A percentile compares a stretch with the other conserved stretches of the same genome.
phyloP scores from a whole-genome alignment of 2,797 vertebrate species.

The Eulemur mongoz region DNA sequence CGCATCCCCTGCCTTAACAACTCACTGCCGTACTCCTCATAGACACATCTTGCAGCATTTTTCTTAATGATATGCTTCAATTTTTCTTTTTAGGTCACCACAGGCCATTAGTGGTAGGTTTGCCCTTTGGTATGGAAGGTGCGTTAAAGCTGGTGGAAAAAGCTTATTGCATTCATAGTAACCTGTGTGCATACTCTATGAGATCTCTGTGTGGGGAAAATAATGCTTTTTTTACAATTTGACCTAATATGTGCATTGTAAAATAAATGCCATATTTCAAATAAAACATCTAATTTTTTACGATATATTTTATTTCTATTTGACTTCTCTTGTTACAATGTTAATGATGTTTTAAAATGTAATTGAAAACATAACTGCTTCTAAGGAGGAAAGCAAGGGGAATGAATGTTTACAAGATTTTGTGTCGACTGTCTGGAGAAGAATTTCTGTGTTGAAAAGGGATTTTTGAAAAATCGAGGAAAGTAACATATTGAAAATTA shows the following conservation, averaged over 20 bases:
- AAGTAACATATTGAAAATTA: background rate
- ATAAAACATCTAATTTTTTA: slow-evolving; percentile 61
- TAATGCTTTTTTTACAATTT: slow-evolving; percentile 11
- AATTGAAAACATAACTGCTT: slow-evolving; percentile 37
- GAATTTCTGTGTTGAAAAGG: background rate
- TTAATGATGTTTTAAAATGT: slow-evolving; percentile 72
- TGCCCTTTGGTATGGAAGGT: slow-evolving; percentile 66
- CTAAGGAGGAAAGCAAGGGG: background rate
- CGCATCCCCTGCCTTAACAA: slow-evolving; percentile 49
- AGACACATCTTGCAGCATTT: slow-evolving; percentile 80
- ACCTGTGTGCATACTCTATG: slow-evolving; percentile 54
- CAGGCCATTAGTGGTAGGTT: slow-evolving; percentile 74
- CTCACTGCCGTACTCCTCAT: slow-evolving; percentile 49
- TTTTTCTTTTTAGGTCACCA: slow-evolving; percentile 77
- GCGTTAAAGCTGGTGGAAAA: slow-evolving; percentile 37
- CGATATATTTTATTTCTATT: slow-evolving; percentile 68
- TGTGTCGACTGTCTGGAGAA: background rate
- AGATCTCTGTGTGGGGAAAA: slow-evolving; percentile 26
- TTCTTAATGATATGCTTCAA: slow-evolving; percentile 76
- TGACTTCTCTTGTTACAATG: slow-evolving; percentile 78
- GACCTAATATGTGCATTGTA: slow-evolving; percentile 52
- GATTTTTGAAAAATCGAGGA: background rate
- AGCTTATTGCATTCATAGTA: slow-evolving; percentile 31
- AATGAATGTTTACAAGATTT: background rate
- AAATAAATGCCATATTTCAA: slow-evolving; percentile 65